These are phyloP conservation scores for Oxyteleia sp. DNA, from an alignment of 2,888 invertebrate species.

Conservation along the genomic window DNA sequence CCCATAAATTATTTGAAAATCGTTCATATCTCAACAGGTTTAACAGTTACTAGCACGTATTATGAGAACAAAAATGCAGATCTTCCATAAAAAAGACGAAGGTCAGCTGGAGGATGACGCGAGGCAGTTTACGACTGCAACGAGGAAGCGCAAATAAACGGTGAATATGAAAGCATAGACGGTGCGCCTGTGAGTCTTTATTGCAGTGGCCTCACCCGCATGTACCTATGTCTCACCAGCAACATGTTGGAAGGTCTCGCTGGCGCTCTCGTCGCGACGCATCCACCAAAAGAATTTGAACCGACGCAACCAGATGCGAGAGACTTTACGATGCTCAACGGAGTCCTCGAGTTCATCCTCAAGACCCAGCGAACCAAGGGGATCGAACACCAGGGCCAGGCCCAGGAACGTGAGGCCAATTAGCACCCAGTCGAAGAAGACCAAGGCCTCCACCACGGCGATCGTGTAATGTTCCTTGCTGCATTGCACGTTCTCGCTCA, in stretches of 20 bases:
- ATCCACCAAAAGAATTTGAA: conserved; percentile 93
- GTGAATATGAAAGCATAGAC: conserved; percentile 54
- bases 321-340: conserved; percentile 91
- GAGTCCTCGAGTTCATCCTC: conserved; percentile 88
- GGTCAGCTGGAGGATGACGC: conserved; percentile 23
- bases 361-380: conserved; percentile 89
- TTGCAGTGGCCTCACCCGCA: conserved; percentile 76
- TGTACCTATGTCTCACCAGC: conserved; percentile 90
- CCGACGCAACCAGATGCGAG: conserved; percentile 92
- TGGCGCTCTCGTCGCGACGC: conserved; percentile 92
- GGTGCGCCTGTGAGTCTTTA: conserved; percentile 61
- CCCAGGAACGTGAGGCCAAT: conserved; percentile 92
- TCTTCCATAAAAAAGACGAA: conserved; percentile 19
- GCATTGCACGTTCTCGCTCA: conserved; percentile 91
- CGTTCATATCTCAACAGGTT: neutral
- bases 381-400: conserved; percentile 94
- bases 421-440: conserved; percentile 94
- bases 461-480: conserved; percentile 91
- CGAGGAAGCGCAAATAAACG: conserved; percentile 48
- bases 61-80: conserved; percentile 18
- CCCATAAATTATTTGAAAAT: too few relatives aligned
- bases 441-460: conserved; percentile 92
- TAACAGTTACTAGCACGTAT: neutral
- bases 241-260: conserved; percentile 93
- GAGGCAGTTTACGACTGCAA: conserved; percentile 30